Evolutionary conservation across 2,888 invertebrate genomes (phyloP).

Genomic region (Beris morrisii): DNA sequence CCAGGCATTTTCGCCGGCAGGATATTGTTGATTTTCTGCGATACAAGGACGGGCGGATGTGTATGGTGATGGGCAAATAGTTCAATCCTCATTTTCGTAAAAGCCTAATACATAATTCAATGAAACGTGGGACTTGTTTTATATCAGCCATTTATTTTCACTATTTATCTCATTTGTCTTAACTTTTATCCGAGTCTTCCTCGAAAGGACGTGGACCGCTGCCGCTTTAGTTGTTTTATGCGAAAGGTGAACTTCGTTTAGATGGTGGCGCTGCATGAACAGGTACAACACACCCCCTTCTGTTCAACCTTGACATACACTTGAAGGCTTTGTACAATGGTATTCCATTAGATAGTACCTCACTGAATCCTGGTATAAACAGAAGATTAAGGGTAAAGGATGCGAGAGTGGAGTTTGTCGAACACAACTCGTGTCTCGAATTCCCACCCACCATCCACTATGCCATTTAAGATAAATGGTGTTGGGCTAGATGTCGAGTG

Average conservation of each 20-base stretch:
- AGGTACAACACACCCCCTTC: neutral
- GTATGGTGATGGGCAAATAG: constrained; percentile 19
- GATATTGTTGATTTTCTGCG: neutral
- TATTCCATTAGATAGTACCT: constrained; percentile 23
- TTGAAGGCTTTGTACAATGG: constrained; percentile 3
- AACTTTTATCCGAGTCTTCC: constrained; percentile 7
- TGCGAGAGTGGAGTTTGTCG: too few species aligned
- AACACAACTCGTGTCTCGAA: too few species aligned
- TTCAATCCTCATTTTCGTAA: constrained; percentile 36
- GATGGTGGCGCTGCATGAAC: neutral
- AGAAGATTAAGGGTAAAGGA: too few species aligned
- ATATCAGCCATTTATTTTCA: constrained; percentile 32
- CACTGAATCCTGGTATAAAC: too few species aligned
- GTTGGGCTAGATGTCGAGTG: too few species aligned
- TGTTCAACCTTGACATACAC: constrained; percentile 19
- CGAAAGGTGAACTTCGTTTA: constrained; percentile 9
- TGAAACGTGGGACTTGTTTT: constrained; percentile 16
- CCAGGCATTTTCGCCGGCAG: neutral
- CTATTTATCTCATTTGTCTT: constrained; percentile 21
- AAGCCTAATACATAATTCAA: constrained; percentile 38
- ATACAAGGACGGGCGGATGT: constrained; percentile 12
- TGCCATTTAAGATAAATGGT: too few species aligned
- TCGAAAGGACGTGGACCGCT: neutral
- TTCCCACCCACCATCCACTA: too few species aligned
- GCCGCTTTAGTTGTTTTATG: too few species aligned